phyloP scores from a whole-genome alignment of 2,888 invertebrate species.

The Agonum fuliginosum region DNA sequence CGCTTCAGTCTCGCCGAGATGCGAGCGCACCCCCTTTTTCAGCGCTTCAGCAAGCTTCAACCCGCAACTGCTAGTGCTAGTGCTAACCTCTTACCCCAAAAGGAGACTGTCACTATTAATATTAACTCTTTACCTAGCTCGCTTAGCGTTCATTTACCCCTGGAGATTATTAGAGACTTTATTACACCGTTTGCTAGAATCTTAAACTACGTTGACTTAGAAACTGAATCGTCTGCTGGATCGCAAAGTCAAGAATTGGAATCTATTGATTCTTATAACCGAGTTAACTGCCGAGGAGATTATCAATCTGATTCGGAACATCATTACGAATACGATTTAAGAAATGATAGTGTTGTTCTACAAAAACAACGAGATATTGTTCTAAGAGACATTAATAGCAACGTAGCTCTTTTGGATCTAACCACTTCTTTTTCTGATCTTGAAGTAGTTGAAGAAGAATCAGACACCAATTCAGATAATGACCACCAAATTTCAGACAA shows the following conservation, averaged over 20 bases:
- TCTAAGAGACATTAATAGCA: constrained; percentile 47
- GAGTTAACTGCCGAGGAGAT: no score
- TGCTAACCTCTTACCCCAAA: not conserved
- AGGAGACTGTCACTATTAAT: not conserved
- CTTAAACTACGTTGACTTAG: constrained; percentile 66
- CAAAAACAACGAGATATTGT: constrained; percentile 24
- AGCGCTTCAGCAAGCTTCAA: constrained; percentile 14
- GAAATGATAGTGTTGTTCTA: constrained; percentile 19
- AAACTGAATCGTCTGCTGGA: constrained; percentile 58
- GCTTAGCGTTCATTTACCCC: constrained; percentile 62
- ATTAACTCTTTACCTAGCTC: not conserved
- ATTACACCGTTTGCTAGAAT: constrained; percentile 69
- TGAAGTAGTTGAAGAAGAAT: constrained; percentile 17
- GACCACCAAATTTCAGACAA: constrained; percentile 22
- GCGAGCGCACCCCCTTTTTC: constrained; percentile 65
- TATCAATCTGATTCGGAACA: constrained; percentile 26
- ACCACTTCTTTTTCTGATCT: constrained; percentile 46
- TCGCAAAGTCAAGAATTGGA: not conserved
- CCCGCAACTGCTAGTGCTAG: no score
- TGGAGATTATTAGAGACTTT: constrained; percentile 68
- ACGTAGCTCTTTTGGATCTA: constrained; percentile 14
- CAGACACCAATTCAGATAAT: constrained; percentile 1
- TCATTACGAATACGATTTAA: constrained; percentile 33
- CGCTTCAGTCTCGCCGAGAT: constrained; percentile 66
- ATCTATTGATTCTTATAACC: not conserved